Evolutionary conservation across 2,888 invertebrate genomes (phyloP), one percentile per base, ranked within the genome.

Genomic region (Bellardia bayeri): DNA sequence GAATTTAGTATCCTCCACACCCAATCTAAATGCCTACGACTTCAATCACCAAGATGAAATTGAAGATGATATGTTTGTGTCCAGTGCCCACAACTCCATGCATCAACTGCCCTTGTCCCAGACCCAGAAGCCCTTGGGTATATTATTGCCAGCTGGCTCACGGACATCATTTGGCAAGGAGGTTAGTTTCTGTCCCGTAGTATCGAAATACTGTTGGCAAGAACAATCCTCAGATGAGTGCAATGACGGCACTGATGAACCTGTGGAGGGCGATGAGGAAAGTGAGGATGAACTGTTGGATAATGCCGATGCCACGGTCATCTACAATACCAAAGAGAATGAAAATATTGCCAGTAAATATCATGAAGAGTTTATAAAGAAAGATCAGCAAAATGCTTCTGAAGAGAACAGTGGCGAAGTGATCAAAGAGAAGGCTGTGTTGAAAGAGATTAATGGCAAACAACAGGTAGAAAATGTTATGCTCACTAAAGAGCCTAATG

Each of bases 101-200:
- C 95, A 95, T 89, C 94, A 94, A 81, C 92, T 95, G 88, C 92
- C 92, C 45, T 94, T 92, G 89, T 40, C 89, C 3, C 89, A 86
- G 23, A 88, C 88, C 1, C 95, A 90, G 93, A 95, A 90, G 93
- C 95, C 91, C 91, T 94, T 93, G 78, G 93, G 93, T 13, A 93
- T 93, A n/a, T 82, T 94, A 0, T 23, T 93, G 37, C 90, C 93
- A 0, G 90, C 91, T 0, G 92, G 93, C 0, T 94, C 93, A 3
- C 90, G 93, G 0, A 91, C 91, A 5, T 94, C 93, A 1, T 91
- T 94, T 45, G 91, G 92, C 89, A 95, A 95, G 90, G 96, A 96
- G 72, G 97, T 97, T 42, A 97, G 96, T 90, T 97, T 97, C 92
- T 96, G 96, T 90, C 97, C 97, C 4, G 96, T 97, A 75, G 97